Evolutionary conservation across 2,113 vertebrate genomes (phyloP).

Genomic region (Oxygymnocypris stewartii): DNA sequence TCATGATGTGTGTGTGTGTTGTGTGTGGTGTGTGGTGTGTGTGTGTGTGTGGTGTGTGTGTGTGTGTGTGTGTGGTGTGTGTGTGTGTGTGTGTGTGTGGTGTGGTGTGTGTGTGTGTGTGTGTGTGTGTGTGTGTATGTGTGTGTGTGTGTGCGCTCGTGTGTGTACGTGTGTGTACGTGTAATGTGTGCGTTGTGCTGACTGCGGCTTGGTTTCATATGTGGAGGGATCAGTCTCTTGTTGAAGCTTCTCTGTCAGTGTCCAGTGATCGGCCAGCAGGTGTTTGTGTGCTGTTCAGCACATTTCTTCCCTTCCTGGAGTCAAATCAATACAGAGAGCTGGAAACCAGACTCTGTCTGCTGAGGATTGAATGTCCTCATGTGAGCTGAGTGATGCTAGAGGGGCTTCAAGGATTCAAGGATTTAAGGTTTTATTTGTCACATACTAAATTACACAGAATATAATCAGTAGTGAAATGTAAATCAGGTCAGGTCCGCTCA

Average conservation of each 20-base stretch:
- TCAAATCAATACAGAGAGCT: constrained; percentile 44
- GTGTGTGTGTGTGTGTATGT: too few species aligned
- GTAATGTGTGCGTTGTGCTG: constrained; percentile 1
- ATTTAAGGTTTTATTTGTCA: too few species aligned
- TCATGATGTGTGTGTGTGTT: neutral
- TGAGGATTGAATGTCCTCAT: constrained; percentile 40
- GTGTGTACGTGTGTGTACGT: neutral
- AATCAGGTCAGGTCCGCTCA: too few species aligned
- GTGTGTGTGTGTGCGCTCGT: too few species aligned
- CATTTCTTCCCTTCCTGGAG: constrained; percentile 46
- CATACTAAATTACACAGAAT: too few species aligned
- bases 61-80: too few species aligned
- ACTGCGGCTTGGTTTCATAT: constrained; percentile 29
- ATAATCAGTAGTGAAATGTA: too few species aligned
- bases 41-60: too few species aligned
- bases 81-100: too few species aligned
- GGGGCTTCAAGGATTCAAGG: neutral
- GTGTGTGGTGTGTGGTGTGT: too few species aligned
- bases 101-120: too few species aligned
- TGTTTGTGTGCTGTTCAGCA: constrained; percentile 47
- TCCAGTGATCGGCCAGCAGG: constrained; percentile 40
- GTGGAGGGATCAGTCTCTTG: neutral
- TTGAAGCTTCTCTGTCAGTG: constrained; percentile 30
- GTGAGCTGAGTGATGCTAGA: constrained; percentile 8
- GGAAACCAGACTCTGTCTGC: constrained; percentile 23